These are phyloP conservation scores for Ophioninae sp. DNA, from an alignment of 2,888 invertebrate species.

Conservation along the genomic window DNA sequence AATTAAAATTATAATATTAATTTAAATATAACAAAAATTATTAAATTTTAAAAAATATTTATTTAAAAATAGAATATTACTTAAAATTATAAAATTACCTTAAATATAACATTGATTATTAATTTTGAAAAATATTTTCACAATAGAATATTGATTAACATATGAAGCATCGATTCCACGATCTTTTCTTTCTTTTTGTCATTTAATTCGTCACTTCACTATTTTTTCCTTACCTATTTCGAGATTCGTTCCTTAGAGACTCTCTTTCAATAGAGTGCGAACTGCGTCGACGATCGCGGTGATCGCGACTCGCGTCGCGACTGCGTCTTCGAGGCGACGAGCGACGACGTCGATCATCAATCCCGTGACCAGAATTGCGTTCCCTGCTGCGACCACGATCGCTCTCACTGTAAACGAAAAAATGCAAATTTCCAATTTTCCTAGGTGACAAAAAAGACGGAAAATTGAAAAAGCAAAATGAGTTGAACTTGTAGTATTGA, in stretches of 20 bases:
- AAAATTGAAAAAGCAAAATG: neutral
- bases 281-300: constrained; percentile 44
- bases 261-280: constrained; percentile 52
- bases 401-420: constrained; percentile 2
- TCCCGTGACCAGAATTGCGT: constrained; percentile 5
- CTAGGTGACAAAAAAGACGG: neutral
- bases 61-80: too few species aligned
- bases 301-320: constrained; percentile 36
- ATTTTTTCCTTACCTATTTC: constrained; percentile 44
- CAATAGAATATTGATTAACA: too few species aligned
- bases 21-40: too few species aligned
- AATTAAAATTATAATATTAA: too few species aligned
- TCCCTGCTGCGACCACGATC: constrained; percentile 37
- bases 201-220: neutral
- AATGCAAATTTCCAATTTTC: neutral
- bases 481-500: neutral
- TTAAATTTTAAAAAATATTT: too few species aligned
- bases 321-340: constrained; percentile 34
- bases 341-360: constrained; percentile 23
- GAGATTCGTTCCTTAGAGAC: constrained; percentile 37
- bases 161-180: neutral
- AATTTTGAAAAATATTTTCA: too few species aligned
- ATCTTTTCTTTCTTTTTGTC: neutral
- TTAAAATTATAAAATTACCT: too few species aligned
- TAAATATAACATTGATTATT: too few species aligned